Evolutionary conservation across 2,113 vertebrate genomes (phyloP).

Genomic region (Micronisus gabar): DNA sequence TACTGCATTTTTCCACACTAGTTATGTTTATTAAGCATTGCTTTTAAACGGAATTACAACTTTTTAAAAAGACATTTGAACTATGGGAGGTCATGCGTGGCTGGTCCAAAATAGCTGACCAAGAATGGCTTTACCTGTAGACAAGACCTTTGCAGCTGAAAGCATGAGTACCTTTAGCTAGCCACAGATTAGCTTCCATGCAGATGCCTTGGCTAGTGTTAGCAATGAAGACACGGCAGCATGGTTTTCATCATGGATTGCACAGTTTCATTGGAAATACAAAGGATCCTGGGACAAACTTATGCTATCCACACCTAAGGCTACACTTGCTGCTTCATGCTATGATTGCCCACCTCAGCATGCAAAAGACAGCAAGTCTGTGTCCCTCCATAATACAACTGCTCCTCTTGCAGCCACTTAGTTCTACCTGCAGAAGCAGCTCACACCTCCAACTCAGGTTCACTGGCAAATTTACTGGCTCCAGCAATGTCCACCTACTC

Average conservation of each 20-base stretch:
- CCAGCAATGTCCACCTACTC: background rate
- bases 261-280: background rate
- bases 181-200: background rate
- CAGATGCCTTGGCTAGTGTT: background rate
- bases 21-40: background rate
- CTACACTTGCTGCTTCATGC: background rate
- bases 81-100: rapidly evolving
- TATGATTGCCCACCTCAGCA: background rate
- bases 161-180: background rate
- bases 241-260: background rate
- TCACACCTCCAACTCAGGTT: background rate
- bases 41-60: background rate
- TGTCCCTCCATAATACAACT: background rate
- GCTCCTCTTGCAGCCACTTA: background rate
- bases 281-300: background rate
- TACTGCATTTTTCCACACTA: background rate
- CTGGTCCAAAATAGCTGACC: background rate
- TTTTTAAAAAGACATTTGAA: background rate
- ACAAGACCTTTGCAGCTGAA: background rate
- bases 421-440: background rate
- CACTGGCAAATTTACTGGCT: background rate
- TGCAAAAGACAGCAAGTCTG: background rate
- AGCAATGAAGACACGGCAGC: background rate
- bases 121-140: background rate
- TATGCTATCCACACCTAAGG: background rate